Evolutionary conservation across 1,140 invertebrate genomes (phyloP).

Genomic region (Solen grandis): DNA sequence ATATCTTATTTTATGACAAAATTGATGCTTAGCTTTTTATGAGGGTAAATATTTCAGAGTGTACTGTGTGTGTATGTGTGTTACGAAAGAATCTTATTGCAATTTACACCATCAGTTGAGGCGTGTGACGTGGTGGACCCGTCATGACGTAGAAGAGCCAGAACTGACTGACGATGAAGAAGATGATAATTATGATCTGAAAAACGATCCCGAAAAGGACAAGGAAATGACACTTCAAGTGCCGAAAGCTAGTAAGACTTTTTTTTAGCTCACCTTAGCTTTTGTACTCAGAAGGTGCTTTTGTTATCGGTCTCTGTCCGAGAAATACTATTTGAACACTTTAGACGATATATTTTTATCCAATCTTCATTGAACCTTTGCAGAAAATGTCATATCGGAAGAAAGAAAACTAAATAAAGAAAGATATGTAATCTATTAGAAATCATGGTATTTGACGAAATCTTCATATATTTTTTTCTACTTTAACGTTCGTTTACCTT

Average conservation of each 20-base stretch:
- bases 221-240: not conserved
- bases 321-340: not conserved
- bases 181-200: conserved; percentile 25
- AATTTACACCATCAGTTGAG: conserved; percentile 48
- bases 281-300: not conserved
- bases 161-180: conserved; percentile 66
- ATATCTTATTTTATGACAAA: not conserved
- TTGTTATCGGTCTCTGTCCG: not conserved
- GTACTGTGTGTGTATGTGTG: too few relatives aligned
- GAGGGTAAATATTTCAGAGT: not conserved
- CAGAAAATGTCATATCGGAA: too few relatives aligned
- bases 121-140: conserved; percentile 66
- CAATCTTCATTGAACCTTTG: too few relatives aligned
- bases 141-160: conserved; percentile 60
- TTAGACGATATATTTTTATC: not conserved
- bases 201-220: conserved; percentile 8
- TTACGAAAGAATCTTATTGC: not conserved
- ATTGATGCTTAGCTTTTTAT: not conserved
- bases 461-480: too few relatives aligned
- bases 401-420: too few relatives aligned
- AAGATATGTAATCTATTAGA: too few relatives aligned
- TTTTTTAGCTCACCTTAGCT: not conserved
- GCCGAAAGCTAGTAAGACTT: not conserved
- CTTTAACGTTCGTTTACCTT: too few relatives aligned
- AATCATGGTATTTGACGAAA: too few relatives aligned